These are phyloP conservation scores for Stomorhina lunata DNA, from an alignment of 2,888 invertebrate genomes.

Conservation along the genomic window DNA sequence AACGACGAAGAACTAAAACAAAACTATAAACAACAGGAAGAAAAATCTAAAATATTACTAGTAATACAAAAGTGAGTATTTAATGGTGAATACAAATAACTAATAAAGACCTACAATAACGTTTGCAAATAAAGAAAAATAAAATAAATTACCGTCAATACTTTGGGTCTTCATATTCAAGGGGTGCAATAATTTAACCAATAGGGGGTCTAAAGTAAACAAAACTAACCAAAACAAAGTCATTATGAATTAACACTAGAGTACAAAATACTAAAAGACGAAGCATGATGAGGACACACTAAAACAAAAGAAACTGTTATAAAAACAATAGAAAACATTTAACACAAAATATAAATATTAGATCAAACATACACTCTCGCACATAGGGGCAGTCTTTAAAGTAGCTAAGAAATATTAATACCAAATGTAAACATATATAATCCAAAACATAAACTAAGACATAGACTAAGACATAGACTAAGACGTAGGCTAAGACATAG, in stretches of 20 bases:
- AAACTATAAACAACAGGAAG: slow-evolving; percentile 50
- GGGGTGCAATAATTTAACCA: not conserved
- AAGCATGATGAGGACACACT: not conserved
- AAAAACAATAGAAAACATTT: slow-evolving; percentile 33
- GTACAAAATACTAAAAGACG: not conserved
- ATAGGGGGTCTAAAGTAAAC: not conserved
- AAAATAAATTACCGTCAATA: slow-evolving; percentile 49
- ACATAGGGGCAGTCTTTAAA: too few species aligned
- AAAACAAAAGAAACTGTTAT: slow-evolving; percentile 13
- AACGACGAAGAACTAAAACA: slow-evolving; percentile 56
- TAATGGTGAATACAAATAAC: slow-evolving; percentile 62
- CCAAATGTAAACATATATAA: too few species aligned
- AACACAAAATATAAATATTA: not conserved
- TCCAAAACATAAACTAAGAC: too few species aligned
- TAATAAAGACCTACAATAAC: slow-evolving; percentile 66
- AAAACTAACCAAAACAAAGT: slow-evolving; percentile 42
- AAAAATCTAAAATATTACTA: slow-evolving; percentile 9
- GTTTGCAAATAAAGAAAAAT: slow-evolving; percentile 30
- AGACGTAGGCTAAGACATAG: too few species aligned
- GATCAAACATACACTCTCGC: not conserved
- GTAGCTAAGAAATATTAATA: too few species aligned
- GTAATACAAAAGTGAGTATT: slow-evolving; percentile 33
- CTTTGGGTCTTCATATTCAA: not conserved
- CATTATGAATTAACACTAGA: slow-evolving; percentile 52
- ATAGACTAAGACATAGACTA: too few species aligned